phyloP scores from a whole-genome alignment of 2,113 vertebrate species.

The Myotis davidii region DNA sequence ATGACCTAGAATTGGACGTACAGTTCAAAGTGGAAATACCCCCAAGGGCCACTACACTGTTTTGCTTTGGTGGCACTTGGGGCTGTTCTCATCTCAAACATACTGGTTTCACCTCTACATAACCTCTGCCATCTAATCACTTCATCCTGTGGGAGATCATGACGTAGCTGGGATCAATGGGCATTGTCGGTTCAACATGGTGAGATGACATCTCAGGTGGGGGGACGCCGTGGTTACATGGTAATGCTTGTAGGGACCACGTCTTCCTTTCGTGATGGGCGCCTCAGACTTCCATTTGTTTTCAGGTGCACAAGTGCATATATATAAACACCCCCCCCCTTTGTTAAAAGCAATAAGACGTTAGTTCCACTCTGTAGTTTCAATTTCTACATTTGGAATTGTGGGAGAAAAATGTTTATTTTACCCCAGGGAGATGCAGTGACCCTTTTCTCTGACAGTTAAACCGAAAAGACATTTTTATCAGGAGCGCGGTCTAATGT shows the following conservation, averaged over 20 bases:
- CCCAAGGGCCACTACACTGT: neutral
- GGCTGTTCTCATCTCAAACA: neutral
- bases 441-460: neutral
- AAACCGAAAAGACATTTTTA: neutral
- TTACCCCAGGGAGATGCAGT: neutral
- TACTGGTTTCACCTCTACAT: neutral
- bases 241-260: neutral
- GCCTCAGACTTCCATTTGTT: neutral
- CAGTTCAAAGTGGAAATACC: neutral
- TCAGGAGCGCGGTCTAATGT: neutral
- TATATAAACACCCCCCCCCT: neutral
- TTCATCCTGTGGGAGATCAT: neutral
- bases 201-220: no score
- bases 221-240: neutral
- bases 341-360: neutral
- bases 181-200: rapidly evolving
- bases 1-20: neutral
- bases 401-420: neutral
- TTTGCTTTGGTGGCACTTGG: neutral
- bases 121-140: no score
- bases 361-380: neutral
- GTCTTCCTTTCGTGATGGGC: neutral
- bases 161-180: neutral
- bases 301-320: neutral
- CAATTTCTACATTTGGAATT: neutral